Evolutionary conservation across 2,113 vertebrate species (phyloP).

Genomic region (Cathartes aura): DNA sequence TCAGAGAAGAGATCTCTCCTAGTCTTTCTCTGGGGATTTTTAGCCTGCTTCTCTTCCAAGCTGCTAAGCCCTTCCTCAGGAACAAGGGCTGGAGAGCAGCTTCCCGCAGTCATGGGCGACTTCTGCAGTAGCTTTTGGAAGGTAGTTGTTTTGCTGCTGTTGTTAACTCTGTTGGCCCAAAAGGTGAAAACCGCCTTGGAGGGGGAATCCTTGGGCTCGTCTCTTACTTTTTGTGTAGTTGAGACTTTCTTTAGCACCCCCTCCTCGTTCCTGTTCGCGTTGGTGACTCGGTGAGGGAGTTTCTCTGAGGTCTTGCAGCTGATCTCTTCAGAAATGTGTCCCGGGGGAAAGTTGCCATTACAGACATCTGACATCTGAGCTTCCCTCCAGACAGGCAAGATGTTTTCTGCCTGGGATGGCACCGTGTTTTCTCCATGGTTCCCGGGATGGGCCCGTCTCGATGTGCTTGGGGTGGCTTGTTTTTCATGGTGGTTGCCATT

Average conservation of each 20-base stretch:
- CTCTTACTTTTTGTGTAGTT: not conserved
- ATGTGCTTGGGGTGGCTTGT: not conserved
- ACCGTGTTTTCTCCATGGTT: fast-evolving
- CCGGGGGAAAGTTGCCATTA: not conserved
- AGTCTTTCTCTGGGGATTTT: constrained; percentile 48
- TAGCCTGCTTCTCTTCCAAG: not conserved
- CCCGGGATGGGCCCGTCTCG: not conserved
- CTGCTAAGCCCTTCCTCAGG: not conserved
- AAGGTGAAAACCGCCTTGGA: constrained; percentile 56
- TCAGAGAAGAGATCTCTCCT: constrained; percentile 76
- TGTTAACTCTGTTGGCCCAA: constrained; percentile 58
- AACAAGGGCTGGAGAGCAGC: not conserved
- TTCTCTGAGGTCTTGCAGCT: not conserved
- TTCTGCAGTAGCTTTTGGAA: constrained; percentile 37
- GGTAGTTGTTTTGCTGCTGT: not conserved
- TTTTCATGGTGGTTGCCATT: not conserved
- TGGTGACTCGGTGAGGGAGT: not conserved
- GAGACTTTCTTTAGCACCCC: not conserved
- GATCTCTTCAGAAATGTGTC: not conserved
- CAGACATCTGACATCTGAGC: not conserved
- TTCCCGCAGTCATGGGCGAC: not conserved
- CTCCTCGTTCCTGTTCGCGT: not conserved
- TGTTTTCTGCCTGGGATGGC: not conserved
- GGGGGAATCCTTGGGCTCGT: not conserved
- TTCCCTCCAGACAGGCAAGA: not conserved